Evolutionary conservation across 2,888 invertebrate genomes (phyloP), one percentile per base, ranked within the genome.

Genomic region (Spodoptera littoralis): DNA sequence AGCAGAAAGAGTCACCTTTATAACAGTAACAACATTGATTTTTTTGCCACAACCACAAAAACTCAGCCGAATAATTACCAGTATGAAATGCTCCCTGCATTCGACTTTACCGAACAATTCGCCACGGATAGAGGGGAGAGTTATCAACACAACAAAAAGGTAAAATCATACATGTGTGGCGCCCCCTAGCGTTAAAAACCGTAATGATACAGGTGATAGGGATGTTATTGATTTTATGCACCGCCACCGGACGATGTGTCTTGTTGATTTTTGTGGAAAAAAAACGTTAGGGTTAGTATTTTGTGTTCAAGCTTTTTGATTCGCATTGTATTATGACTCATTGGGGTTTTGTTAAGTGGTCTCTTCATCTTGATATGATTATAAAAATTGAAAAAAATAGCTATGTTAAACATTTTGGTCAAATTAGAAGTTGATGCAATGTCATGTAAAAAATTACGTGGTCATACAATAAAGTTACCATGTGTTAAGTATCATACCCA

Each of bases 71-170:
- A 44, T 72, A 65, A 65, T 73, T 58, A 67, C 65, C 69, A 77
- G 71, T 70, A 30, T 60, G 50, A 77, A 78, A 75, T 72, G 69
- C 27, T 27, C 27, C 27, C 27, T 3, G 27, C 58, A 63, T 70
- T 76, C 57, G 76, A 79, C 82, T 82, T 78, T 77, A 75, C 76
- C 74, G 70, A 71, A 60, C 79, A 58, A 84, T 83, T 85, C 60
- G 82, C 64, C 56, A 75, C 76, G 72, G 79, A 66, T 69, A 55
- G 73, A 68, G 80, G 81, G 71, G 68, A 58, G 65, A 58, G 65
- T 53, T 65, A 63, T 72, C 67, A 45, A 47, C 44, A 13, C 53
- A 67, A 81, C 77, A 79, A 79, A 27, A 70, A 73, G 76, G 65
- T 59, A 79, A 36, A 79, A 83, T 80, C 79, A 76, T 77, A 81